phyloP scores from a whole-genome alignment of 2,888 invertebrate genomes.

The Dolichopus griseipennis region DNA sequence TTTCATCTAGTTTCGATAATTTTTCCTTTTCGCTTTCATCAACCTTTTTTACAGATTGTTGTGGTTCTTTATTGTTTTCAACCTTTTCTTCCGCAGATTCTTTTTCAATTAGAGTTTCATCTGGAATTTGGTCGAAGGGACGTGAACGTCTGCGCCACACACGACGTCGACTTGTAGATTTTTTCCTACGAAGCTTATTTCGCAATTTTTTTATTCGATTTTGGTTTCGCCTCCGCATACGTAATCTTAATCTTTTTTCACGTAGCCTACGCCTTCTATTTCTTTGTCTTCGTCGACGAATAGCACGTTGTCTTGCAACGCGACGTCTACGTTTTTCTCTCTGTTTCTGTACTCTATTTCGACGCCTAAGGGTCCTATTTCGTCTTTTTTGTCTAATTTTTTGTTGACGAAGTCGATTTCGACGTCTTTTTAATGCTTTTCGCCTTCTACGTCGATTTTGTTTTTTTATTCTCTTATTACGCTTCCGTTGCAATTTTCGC shows the following conservation, averaged over 20 bases:
- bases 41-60: not conserved
- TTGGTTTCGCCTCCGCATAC: too few species aligned
- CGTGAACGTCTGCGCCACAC: not conserved
- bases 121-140: not conserved
- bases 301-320: not conserved
- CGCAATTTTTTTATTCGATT: not conserved
- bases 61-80: not conserved
- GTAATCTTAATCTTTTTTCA: too few species aligned
- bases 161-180: not conserved
- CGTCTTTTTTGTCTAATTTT: too few species aligned
- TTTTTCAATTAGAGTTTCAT: not conserved
- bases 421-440: not conserved
- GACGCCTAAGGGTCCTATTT: too few species aligned
- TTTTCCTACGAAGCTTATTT: not conserved
- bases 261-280: too few species aligned
- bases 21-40: not conserved
- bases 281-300: too few species aligned
- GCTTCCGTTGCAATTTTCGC: not conserved
- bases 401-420: not conserved
- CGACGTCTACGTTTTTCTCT: not conserved
- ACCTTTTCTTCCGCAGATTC: not conserved
- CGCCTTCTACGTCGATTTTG: not conserved
- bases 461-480: not conserved
- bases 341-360: not conserved
- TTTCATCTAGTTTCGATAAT: not conserved